Base-by-base conservation (phyloP, 2,797 vertebrate species). In the Furcifer pardalis region DNA sequence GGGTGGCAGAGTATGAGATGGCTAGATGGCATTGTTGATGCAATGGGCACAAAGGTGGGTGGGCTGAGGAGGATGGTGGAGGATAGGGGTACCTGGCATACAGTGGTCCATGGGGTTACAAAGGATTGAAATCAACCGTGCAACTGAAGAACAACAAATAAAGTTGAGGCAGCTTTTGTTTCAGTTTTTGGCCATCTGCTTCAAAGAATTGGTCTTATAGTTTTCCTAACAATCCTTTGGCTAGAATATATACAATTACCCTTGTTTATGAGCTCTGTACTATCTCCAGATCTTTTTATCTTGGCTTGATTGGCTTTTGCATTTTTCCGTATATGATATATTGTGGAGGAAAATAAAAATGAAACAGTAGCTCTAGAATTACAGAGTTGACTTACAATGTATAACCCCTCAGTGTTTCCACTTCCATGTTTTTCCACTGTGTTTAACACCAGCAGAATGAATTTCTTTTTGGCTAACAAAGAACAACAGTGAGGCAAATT, bases 381-480 rank as follows among this genome's bases (percentile, higher is more conserved):
- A 40, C 42, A 87, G 13, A 81, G 30, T 85, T 87, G 82, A 2
- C 23, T 82, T 69, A 19, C 42, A 74, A 0, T 46, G 35, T 82
- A n/a, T 1, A 60, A 72, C 27, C 81, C 82, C 35, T 84, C 32
- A 87, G 8, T 82, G 23, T 86, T 90, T 49, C 35, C 69, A 32
- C 2, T 71, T 30, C 77, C 44, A 84, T 40, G 0, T 13, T 89
- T 91, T 91, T 87, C 59, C 17, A 79, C 63, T 81, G 81, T 46
- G 60, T 90, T 89, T 90, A 88, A 66, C 79, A 82, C 5, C 77
- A 82, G 46, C 15, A n/a, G 0, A 0, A 63, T 23, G 63, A 80
- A 87, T 87, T 90, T 89, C 82, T 49, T 30, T 84, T 90, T 81
- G 88, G 65, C 77, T 87, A 79, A 68, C 17, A 68, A 90, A 80